Conservation (phyloP, 2,888 invertebrate species). For the Drosophila eohydei region DNA sequence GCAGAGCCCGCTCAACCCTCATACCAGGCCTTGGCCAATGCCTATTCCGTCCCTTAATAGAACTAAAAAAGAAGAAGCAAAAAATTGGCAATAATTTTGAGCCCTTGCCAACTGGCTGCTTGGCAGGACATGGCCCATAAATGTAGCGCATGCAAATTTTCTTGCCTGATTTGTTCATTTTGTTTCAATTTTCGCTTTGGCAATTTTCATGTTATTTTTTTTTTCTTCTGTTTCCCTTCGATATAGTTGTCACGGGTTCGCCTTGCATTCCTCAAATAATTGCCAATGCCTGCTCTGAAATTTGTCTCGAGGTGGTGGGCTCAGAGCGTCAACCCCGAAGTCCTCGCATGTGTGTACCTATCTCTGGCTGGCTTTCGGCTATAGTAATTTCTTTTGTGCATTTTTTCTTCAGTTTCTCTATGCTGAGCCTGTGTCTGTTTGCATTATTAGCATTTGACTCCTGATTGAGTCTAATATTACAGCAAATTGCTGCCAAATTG, state of each 20-base stretch:
- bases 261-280: conserved; percentile 78
- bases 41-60: conserved; percentile 40
- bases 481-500: conserved; percentile 69
- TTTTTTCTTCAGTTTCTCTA: not conserved
- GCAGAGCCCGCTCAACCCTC: conserved; percentile 21
- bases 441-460: conserved; percentile 72
- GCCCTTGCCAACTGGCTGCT: conserved; percentile 37
- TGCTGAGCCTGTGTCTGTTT: conserved; percentile 42
- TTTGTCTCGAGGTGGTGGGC: conserved; percentile 27
- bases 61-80: conserved; percentile 36
- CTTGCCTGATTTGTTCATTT: conserved; percentile 84
- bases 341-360: conserved; percentile 45
- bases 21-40: conserved; percentile 1
- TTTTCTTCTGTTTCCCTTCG: conserved; percentile 48
- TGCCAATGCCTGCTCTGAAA: conserved; percentile 58
- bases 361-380: conserved; percentile 42
- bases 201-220: conserved; percentile 32
- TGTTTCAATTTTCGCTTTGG: conserved; percentile 81
- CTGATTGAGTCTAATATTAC: conserved; percentile 69
- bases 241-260: conserved; percentile 58
- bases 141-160: conserved; percentile 84
- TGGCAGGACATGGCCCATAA: conserved; percentile 54
- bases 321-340: conserved; percentile 25
- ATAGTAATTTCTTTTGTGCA: conserved; percentile 66
- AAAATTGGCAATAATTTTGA: conserved; percentile 74